Evolutionary conservation across 2,113 vertebrate genomes (phyloP).

Genomic region (Monarcha castaneiventris): DNA sequence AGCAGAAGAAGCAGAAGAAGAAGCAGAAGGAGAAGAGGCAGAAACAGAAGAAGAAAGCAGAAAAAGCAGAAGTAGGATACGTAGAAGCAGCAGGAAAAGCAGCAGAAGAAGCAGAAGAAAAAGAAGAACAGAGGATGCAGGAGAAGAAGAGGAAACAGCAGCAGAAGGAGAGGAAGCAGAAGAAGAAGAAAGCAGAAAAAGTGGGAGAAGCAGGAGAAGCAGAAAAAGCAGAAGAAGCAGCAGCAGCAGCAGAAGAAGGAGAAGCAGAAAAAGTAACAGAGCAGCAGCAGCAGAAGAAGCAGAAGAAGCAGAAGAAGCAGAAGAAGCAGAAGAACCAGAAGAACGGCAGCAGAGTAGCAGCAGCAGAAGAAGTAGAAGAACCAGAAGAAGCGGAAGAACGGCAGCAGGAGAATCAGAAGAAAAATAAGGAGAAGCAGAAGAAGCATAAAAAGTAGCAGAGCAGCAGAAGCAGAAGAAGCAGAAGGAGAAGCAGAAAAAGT

Average conservation of each 20-base stretch:
- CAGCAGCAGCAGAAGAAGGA: neutral
- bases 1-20: neutral
- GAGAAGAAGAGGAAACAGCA: neutral
- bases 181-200: no score
- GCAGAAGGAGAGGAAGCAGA: no score
- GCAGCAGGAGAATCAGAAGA: no score
- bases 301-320: accelerated
- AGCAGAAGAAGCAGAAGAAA: neutral
- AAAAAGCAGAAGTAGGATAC: neutral
- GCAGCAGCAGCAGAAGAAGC: accelerated
- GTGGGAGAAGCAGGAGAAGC: no score
- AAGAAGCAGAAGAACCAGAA: accelerated
- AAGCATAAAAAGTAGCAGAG: no score
- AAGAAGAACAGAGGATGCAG: no score
- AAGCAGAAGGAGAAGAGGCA: neutral
- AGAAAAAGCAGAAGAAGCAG: no score
- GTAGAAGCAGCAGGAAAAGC: neutral
- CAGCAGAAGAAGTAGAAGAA: accelerated
- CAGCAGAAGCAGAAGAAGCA: accelerated
- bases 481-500: accelerated
- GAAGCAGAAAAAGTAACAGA: accelerated
- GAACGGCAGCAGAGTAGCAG: accelerated
- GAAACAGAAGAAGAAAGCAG: neutral
- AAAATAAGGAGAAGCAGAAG: no score
- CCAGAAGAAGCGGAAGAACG: accelerated